Conservation (phyloP, 2,888 invertebrate genomes). For the Urechis unicinctus region DNA sequence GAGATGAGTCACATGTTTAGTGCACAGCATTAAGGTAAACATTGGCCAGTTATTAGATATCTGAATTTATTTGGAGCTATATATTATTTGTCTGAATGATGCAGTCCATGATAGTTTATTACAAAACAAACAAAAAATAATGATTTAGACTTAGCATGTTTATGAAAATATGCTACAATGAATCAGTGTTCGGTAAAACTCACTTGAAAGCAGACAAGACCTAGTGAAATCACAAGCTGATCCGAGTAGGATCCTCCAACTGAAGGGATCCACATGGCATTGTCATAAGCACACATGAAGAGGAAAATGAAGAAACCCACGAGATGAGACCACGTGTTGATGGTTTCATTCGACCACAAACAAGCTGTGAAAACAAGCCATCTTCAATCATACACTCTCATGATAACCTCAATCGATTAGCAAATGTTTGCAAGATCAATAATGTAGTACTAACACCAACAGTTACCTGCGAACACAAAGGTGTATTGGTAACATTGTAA, state of each 20-base stretch:
- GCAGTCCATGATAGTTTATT: too few species aligned
- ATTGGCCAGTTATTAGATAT: too few species aligned
- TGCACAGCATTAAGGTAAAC: too few species aligned
- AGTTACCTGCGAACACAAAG: constrained; percentile 64
- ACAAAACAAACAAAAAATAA: neutral
- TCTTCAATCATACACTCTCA: neutral
- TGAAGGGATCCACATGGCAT: constrained; percentile 58
- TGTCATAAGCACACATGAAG: constrained; percentile 75
- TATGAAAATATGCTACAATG: too few species aligned
- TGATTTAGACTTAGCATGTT: too few species aligned
- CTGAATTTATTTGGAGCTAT: too few species aligned
- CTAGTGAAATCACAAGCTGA: constrained; percentile 74
- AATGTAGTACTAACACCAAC: neutral
- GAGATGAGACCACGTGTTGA: constrained; percentile 96
- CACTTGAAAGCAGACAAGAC: constrained; percentile 83
- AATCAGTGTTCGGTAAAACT: constrained; percentile 35
- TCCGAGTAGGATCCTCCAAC: constrained; percentile 70
- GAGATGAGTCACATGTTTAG: too few species aligned
- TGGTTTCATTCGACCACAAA: constrained; percentile 95
- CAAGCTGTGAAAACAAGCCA: constrained; percentile 73
- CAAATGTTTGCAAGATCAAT: too few species aligned
- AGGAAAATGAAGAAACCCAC: constrained; percentile 62
- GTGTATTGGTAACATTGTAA: constrained; percentile 57
- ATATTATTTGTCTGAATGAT: too few species aligned
- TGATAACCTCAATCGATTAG: neutral